These are phyloP conservation scores for Amia ocellicauda DNA, from an alignment of 2,113 vertebrate species.

Conservation along the genomic window DNA sequence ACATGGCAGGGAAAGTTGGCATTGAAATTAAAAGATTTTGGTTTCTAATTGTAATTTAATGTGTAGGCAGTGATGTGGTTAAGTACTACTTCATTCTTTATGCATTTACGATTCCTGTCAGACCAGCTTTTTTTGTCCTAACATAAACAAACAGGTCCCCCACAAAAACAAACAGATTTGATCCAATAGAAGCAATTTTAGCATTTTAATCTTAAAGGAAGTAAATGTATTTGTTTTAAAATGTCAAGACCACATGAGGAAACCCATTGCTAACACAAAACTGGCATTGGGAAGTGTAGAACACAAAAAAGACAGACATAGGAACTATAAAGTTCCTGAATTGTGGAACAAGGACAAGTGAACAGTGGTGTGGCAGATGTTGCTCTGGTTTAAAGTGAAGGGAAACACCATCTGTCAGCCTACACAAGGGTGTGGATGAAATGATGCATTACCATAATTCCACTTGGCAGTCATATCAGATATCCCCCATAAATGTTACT, in stretches of 20 bases:
- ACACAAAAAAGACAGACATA: neutral
- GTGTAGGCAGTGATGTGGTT: no score
- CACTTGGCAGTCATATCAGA: conserved; percentile 39
- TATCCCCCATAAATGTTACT: conserved; percentile 38
- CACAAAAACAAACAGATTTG: no score
- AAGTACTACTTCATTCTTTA: no score
- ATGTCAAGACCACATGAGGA: neutral
- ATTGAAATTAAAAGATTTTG: no score
- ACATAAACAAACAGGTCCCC: no score
- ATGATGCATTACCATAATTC: conserved; percentile 49
- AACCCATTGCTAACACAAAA: neutral
- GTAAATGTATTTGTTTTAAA: neutral
- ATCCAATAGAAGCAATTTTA: no score
- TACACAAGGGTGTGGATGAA: conserved; percentile 58
- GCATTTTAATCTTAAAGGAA: no score
- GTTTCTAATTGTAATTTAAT: no score
- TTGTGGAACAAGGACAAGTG: neutral
- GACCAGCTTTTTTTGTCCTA: no score
- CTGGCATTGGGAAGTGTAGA: neutral
- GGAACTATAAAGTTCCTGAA: conserved; percentile 10
- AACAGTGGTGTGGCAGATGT: conserved; percentile 20
- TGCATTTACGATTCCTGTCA: no score
- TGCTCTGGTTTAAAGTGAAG: conserved; percentile 49
- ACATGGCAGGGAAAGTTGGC: no score
- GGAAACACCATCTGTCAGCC: conserved; percentile 48